phyloP scores from a whole-genome alignment of 2,888 invertebrate genomes.

The Macropis europaea region DNA sequence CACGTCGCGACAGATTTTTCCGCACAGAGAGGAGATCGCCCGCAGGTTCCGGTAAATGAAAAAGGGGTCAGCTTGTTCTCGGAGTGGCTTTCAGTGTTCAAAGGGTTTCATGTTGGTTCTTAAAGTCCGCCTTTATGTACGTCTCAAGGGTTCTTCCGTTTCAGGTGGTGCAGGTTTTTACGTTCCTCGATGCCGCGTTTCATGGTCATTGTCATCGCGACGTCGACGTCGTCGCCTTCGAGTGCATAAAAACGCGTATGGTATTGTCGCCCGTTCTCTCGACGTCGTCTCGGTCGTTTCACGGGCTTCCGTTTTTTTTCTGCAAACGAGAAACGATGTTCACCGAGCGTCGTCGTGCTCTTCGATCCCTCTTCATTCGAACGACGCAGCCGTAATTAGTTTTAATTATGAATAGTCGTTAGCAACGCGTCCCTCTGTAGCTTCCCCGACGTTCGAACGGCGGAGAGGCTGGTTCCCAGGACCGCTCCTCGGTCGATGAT shows the following conservation, averaged over 20 bases:
- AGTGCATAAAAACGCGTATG: slow-evolving; percentile 10
- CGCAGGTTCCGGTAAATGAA: slow-evolving; percentile 21
- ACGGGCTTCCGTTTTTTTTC: too few relatives aligned
- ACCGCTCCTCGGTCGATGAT: slow-evolving; percentile 45
- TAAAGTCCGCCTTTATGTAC: slow-evolving; percentile 3
- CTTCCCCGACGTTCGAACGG: background rate
- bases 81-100: slow-evolving; percentile 30
- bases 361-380: too few relatives aligned
- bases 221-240: background rate
- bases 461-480: slow-evolving; percentile 5
- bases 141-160: slow-evolving; percentile 19
- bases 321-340: too few relatives aligned
- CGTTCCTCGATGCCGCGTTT: slow-evolving; percentile 17
- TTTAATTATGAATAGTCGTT: background rate
- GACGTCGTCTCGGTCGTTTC: background rate
- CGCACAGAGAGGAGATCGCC: slow-evolving; percentile 18
- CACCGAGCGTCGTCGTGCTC: too few relatives aligned
- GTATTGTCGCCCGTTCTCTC: background rate
- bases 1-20: too few relatives aligned
- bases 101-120: slow-evolving; percentile 10
- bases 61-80: slow-evolving; percentile 34
- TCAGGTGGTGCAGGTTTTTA: slow-evolving; percentile 23
- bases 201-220: slow-evolving; percentile 48
- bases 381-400: too few relatives aligned
- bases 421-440: background rate